Percentiles rank a stretch among this genome's conserved stretches.
Conservation (phyloP, 2,797 vertebrate species). For the Pangasius mekongensis region DNA sequence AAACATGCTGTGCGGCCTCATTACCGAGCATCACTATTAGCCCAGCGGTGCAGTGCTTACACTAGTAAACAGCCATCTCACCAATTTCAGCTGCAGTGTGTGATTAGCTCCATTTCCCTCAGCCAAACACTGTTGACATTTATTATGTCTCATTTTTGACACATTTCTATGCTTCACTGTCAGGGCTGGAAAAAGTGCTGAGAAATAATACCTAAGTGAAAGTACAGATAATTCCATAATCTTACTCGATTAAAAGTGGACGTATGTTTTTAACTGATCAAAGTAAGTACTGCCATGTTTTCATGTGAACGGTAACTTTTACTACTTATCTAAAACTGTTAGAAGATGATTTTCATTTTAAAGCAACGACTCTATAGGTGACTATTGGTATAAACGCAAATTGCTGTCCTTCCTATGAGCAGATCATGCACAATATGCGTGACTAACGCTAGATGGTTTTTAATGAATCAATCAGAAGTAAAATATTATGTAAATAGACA, state of each 20-base stretch:
- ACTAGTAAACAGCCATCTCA: slow-evolving; percentile 22
- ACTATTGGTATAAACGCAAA: background rate
- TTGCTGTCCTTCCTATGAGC: background rate
- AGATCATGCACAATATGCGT: background rate
- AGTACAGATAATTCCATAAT: background rate
- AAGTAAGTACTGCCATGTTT: background rate
- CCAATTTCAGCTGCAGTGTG: slow-evolving; percentile 11
- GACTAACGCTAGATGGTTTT: background rate
- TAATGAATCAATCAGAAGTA: background rate
- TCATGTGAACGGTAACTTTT: background rate
- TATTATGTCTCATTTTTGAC: background rate
- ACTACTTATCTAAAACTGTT: background rate
- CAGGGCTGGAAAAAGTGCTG: background rate
- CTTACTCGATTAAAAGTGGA: background rate
- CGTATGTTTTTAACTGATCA: background rate
- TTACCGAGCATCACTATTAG: slow-evolving; percentile 26
- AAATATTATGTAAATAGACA: background rate
- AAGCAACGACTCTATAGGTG: background rate
- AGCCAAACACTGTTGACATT: slow-evolving; percentile 20
- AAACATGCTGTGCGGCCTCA: slow-evolving; percentile 10
- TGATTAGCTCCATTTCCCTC: slow-evolving; percentile 15
- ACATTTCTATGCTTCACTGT: background rate
- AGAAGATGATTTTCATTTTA: background rate
- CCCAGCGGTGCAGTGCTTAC: slow-evolving; percentile 24
- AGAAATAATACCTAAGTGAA: background rate